Evolutionary conservation across 2,888 invertebrate species (phyloP).

Genomic region (Neoitamus cyanurus): DNA sequence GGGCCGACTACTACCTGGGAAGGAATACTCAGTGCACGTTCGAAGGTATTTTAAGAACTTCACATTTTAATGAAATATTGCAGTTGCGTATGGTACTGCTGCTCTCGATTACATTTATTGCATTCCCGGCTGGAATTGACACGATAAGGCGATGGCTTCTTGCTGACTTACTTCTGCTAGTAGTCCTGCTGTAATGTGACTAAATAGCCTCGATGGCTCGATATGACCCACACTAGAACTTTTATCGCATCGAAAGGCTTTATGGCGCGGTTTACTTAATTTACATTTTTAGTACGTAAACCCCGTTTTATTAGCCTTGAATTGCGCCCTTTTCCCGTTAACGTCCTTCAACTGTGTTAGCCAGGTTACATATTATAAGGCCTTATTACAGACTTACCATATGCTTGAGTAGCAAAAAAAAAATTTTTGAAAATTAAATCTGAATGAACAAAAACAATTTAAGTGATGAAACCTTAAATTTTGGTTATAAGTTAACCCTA

Average conservation of each 20-base stretch:
- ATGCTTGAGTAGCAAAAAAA: too few relatives aligned
- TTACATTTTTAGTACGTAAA: neutral
- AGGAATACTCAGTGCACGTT: conserved; percentile 44
- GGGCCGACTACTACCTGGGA: conserved; percentile 45
- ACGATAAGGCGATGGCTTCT: neutral
- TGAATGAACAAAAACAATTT: too few relatives aligned
- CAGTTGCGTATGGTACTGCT: neutral
- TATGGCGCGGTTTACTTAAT: neutral
- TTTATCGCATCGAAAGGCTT: neutral
- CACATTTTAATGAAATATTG: neutral
- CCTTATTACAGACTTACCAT: too few relatives aligned
- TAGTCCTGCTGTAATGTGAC: neutral
- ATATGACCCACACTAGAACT: neutral
- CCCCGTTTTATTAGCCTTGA: neutral
- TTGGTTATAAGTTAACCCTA: too few relatives aligned
- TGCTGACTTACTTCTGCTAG: neutral
- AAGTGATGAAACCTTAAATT: too few relatives aligned
- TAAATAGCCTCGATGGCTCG: neutral
- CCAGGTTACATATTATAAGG: too few relatives aligned
- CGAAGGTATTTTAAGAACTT: conserved; percentile 47
- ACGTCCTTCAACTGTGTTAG: neutral
- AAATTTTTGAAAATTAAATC: too few relatives aligned
- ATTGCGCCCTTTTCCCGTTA: neutral
- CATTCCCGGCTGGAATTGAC: neutral
- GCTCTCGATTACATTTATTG: neutral